Evolutionary conservation across 2,113 vertebrate genomes (phyloP).

Genomic region (Carettochelys insculpta): DNA sequence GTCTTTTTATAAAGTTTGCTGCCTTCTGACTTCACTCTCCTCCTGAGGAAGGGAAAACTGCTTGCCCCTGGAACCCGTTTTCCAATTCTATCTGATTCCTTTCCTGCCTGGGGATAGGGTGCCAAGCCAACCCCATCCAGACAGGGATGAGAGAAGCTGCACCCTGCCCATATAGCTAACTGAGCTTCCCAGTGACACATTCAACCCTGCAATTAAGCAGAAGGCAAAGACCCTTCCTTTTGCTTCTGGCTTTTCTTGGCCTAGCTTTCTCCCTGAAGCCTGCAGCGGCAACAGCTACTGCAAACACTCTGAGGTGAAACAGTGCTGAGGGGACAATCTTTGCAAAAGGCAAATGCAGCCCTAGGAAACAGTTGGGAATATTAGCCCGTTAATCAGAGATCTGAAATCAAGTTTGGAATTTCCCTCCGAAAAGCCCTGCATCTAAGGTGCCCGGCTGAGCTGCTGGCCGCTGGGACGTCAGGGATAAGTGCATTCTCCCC

Average conservation of each 20-base stretch:
- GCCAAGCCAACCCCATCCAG: not conserved
- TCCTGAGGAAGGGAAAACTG: not conserved
- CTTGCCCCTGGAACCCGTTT: not conserved
- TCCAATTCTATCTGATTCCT: not conserved
- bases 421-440: conserved; percentile 27
- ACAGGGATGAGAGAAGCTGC: not conserved
- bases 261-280: not conserved
- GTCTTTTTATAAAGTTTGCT: not conserved
- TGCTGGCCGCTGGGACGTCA: not conserved
- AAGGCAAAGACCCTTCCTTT: not conserved
- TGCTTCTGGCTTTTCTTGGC: not conserved
- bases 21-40: not conserved
- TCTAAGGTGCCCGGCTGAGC: not conserved
- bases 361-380: conserved; percentile 32
- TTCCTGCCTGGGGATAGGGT: not conserved
- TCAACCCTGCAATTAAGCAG: not conserved
- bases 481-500: not conserved
- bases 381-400: conserved; percentile 19
- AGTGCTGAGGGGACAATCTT: not conserved
- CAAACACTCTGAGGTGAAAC: not conserved
- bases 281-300: not conserved
- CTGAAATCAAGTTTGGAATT: conserved; percentile 39
- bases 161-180: not conserved
- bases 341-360: conserved; percentile 37
- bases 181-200: not conserved